phyloP scores from a whole-genome alignment of 2,888 invertebrate species.

The Thera britannica region DNA sequence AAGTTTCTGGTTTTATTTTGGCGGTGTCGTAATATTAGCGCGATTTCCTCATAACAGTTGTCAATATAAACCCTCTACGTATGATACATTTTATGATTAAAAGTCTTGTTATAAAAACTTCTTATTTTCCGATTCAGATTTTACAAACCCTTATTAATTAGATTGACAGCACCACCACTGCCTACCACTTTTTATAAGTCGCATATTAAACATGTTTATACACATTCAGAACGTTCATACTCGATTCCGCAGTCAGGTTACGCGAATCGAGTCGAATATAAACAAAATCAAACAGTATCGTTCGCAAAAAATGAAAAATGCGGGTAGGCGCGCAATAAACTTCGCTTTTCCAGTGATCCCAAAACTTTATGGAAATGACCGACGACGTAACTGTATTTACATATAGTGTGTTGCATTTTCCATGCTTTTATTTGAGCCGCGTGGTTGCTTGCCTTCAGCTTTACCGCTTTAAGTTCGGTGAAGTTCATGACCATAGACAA shows the following conservation, averaged over 20 bases:
- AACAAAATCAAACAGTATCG: slow-evolving; percentile 17
- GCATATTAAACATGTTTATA: neutral
- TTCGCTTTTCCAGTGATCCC: slow-evolving; percentile 42
- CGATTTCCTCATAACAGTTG: neutral
- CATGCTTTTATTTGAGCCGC: neutral
- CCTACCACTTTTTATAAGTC: neutral
- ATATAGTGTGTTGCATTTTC: slow-evolving; percentile 1
- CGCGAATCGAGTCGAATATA: neutral
- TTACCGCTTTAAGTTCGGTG: neutral
- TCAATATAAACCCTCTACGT: neutral
- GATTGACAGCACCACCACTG: too few relatives aligned
- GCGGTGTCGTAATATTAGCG: too few relatives aligned
- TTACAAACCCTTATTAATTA: too few relatives aligned
- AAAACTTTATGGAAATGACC: slow-evolving; percentile 36
- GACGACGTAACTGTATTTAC: slow-evolving; percentile 10
- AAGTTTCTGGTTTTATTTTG: too few relatives aligned
- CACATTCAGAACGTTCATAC: neutral
- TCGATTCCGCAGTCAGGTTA: neutral
- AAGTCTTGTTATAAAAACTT: too few relatives aligned
- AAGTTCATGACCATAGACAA: too few relatives aligned
- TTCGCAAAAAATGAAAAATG: slow-evolving; percentile 17
- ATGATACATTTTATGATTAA: too few relatives aligned
- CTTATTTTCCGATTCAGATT: too few relatives aligned
- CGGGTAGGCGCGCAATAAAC: slow-evolving; percentile 20
- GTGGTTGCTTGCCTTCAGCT: neutral